Evolutionary conservation across 2,888 invertebrate species (phyloP).

Genomic region (Toxonevra muliebris): DNA sequence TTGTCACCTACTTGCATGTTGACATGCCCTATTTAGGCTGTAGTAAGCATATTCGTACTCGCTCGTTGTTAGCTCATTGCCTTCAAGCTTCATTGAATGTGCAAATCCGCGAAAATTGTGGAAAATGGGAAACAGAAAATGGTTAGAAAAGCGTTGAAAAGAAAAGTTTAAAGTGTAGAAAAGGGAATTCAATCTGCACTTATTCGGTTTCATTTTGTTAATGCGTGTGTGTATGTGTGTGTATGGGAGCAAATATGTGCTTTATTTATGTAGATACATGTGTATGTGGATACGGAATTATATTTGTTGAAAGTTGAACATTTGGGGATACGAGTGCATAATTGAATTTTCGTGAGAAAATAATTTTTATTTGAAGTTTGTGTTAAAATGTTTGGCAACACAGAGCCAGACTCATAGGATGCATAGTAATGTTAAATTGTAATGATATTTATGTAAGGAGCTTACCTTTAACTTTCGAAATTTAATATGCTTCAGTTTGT

Average conservation of each 20-base stretch:
- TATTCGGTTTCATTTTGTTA: not conserved
- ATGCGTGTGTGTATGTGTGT: slow-evolving; percentile 9
- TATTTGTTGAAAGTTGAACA: too few relatives aligned
- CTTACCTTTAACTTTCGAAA: too few relatives aligned
- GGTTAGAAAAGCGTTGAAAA: slow-evolving; percentile 29
- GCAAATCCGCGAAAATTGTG: slow-evolving; percentile 38
- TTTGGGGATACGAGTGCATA: slow-evolving; percentile 16
- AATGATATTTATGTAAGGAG: too few relatives aligned
- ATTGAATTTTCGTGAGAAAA: slow-evolving; percentile 39
- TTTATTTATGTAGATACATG: too few relatives aligned
- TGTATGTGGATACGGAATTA: too few relatives aligned
- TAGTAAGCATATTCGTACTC: too few relatives aligned
- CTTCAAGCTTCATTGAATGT: slow-evolving; percentile 39
- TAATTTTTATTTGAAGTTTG: slow-evolving; percentile 24
- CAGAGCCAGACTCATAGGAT: too few relatives aligned
- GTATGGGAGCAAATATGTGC: not conserved
- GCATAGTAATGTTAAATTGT: too few relatives aligned
- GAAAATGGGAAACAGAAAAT: slow-evolving; percentile 32
- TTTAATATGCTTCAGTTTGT: too few relatives aligned
- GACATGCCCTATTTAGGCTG: not conserved
- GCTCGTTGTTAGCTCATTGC: not conserved
- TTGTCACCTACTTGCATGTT: not conserved
- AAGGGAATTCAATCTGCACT: slow-evolving; percentile 5
- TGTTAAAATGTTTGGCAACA: not conserved
- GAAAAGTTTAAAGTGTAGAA: not conserved